Percentiles rank a stretch among this genome's conserved stretches.
These are phyloP conservation scores for Orcinus orca DNA, from an alignment of 2,113 vertebrate genomes.

Conservation along the genomic window DNA sequence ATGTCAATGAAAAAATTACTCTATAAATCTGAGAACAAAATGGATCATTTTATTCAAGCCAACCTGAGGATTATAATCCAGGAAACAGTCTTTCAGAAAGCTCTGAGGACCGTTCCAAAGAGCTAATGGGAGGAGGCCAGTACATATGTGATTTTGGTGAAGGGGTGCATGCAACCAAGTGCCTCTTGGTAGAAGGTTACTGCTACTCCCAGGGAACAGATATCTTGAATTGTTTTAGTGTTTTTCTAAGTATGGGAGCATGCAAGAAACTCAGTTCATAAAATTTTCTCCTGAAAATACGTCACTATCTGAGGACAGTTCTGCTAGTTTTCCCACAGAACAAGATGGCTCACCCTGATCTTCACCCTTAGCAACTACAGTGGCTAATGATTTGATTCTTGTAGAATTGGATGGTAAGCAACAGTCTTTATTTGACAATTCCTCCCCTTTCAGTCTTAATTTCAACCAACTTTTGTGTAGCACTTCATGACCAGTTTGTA, in stretches of 20 bases:
- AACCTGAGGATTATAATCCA: neutral
- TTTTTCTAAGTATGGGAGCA: neutral
- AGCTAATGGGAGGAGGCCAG: neutral
- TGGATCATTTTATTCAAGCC: neutral
- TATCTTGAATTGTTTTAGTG: neutral
- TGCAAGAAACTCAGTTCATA: neutral
- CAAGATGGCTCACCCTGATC: neutral
- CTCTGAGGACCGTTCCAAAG: neutral
- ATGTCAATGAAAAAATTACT: neutral
- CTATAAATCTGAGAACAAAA: neutral
- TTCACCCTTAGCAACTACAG: neutral
- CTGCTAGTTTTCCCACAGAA: neutral
- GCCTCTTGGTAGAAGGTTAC: neutral
- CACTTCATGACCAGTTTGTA: neutral
- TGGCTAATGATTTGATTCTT: neutral
- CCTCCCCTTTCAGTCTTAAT: neutral
- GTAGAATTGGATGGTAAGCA: neutral
- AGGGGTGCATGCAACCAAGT: neutral
- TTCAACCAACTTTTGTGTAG: neutral
- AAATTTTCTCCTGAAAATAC: neutral
- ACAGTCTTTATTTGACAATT: neutral
- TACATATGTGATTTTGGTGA: neutral
- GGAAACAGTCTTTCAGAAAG: neutral
- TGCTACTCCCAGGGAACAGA: neutral
- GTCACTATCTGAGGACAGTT: neutral